Percentiles rank a stretch among this genome's conserved stretches.
phyloP scores from a whole-genome alignment of 2,888 invertebrate genomes.

The Agonum fuliginosum region DNA sequence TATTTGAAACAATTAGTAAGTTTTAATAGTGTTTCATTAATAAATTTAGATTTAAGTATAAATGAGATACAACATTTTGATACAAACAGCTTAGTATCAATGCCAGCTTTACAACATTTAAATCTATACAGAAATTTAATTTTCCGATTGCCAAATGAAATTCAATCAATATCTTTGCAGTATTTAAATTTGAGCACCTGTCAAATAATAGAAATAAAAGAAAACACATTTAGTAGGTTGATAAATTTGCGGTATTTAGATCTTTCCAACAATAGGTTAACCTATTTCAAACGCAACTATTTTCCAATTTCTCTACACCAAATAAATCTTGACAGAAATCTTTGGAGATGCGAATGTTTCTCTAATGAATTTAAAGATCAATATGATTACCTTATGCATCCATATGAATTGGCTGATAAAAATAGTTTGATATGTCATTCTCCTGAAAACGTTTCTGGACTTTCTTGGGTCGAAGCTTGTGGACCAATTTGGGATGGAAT shows the following conservation, averaged over 20 bases:
- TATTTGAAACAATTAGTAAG: constrained; percentile 77
- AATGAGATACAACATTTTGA: constrained; percentile 80
- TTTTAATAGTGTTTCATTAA: constrained; percentile 77
- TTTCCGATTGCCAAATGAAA: constrained; percentile 77
- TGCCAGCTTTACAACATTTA: constrained; percentile 77
- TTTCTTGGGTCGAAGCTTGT: constrained; percentile 83
- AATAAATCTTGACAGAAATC: constrained; percentile 82
- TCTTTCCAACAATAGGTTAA: constrained; percentile 83
- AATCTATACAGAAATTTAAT: constrained; percentile 82
- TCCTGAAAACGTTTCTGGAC: constrained; percentile 78
- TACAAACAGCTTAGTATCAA: constrained; percentile 75
- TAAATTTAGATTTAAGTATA: constrained; percentile 78
- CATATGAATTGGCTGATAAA: constrained; percentile 75
- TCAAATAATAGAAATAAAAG: constrained; percentile 78
- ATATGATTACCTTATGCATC: constrained; percentile 77
- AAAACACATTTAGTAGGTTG: constrained; percentile 79
- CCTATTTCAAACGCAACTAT: constrained; percentile 76
- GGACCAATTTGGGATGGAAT: constrained; percentile 76
- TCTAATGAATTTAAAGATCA: constrained; percentile 77
- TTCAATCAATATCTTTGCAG: constrained; percentile 78
- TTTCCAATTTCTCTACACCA: constrained; percentile 78
- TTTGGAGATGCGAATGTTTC: constrained; percentile 86
- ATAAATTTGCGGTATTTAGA: constrained; percentile 78
- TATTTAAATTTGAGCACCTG: constrained; percentile 78
- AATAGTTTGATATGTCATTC: constrained; percentile 79